Base-by-base conservation (phyloP, 1,140 invertebrate genomes). In the Tetramorium alpestre region DNA sequence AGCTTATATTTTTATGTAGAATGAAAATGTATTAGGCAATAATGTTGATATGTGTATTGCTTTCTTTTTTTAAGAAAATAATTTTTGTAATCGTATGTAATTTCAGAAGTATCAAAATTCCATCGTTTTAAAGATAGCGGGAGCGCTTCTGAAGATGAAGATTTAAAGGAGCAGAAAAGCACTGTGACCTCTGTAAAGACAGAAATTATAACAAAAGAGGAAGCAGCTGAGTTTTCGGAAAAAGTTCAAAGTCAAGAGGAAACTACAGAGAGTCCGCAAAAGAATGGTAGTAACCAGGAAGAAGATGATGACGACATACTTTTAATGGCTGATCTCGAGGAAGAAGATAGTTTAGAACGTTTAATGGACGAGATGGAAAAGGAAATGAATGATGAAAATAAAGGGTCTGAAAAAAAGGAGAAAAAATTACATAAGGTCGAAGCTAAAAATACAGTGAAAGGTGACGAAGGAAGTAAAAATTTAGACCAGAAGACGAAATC, bases 301-400 rank as follows among this genome's bases (percentile, higher is more conserved):
- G 89, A 92, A 47, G 91, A 92, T 25, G 94, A 95, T 22, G 94
- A 94, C 54, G 94, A 95, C 69, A 76, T 95, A 6, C 86, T 95
- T 6, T 73, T 95, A 7, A 95, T 95, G 93, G 93, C 94, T 10
- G 94, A 95, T 82, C 92, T 94, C n/a, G 94, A 94, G 70, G 94
- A 95, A 65, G 94, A 94, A 82, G 94, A 94, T 62, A 95, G 94
- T 81, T 86, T 95, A 7, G 94, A 95, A 44, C 92, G 94, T 3
- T 82, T 95, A 10, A 95, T 95, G 92, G 92, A 95, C 44, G 94
- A 95, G 64, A 95, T 95, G 94, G 94, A 95, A n/a, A 86, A 92
- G 33, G 94, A 95, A 70, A 94, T 94, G 87, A 92, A 92, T 8
- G 80, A 81, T 75, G 91, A 86, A 25, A 93, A 89, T 16, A 93